Base-by-base conservation (phyloP, 2,888 invertebrate species). In the Athetis lepigone region DNA sequence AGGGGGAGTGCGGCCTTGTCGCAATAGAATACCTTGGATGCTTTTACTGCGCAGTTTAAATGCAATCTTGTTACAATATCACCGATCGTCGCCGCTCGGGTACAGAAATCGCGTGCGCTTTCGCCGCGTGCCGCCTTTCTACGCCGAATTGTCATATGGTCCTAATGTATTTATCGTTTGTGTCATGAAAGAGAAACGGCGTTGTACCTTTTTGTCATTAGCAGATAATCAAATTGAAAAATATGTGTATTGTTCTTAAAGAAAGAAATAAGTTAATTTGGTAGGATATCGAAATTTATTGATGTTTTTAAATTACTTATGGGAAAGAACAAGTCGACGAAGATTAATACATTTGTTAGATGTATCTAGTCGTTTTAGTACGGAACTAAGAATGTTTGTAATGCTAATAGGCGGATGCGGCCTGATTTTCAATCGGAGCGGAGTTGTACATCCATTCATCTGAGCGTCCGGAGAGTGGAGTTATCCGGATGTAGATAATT, bases 381-480 rank as follows among this genome's bases (percentile, higher is more conserved):
- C 85, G 86, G 87, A 89, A 89, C 86, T 87, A 87, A 87, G 84
- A 85, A 86, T 86, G 85, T 84, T 84, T 86, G 83, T 86, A 85
- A 87, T 85, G 84, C 85, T 90, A 89, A 91, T 88, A 87, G 81
- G 84, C 89, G 92, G 90, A 92, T 90, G 89, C 85, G 90, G 87
- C 88, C 92, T 89, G 90, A 90, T 92, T 91, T 90, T 89, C 88
- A 90, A 89, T 90, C 87, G 88, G 77, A 81, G 83, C 82, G 78
- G 80, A 81, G 79, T 80, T 79, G 80, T 81, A 85, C 86, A 85
- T 84, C 84, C 87, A 88, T 86, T 88, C 85, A 88, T 84, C 84
- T 79, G 75, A 79, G 75, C 85, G 84, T 84, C 85, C 87, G 86
- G 82, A 82, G 83, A 81, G 79, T 83, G 85, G 84, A 81, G 80